A percentile compares a stretch with the other conserved stretches of the same genome.
Conservation (phyloP, 2,888 invertebrate genomes). For the Dolomedes plantarius region DNA sequence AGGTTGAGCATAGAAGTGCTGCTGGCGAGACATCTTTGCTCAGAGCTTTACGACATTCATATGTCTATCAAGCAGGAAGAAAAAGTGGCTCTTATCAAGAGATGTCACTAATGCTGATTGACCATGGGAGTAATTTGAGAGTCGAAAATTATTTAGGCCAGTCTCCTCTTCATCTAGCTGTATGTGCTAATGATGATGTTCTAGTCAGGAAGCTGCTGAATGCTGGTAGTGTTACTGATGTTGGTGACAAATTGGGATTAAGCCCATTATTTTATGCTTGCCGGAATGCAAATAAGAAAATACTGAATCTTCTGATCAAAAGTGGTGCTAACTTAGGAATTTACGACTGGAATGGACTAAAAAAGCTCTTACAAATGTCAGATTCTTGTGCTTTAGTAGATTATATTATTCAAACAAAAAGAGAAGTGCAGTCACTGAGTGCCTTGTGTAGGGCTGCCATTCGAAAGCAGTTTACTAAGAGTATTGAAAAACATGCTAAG, state of each 20-base stretch:
- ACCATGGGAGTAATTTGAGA: conserved; percentile 22
- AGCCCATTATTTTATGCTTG: conserved; percentile 44
- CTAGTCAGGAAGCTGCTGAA: conserved; percentile 35
- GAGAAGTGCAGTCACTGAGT: not conserved
- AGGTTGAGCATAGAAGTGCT: conserved; percentile 32
- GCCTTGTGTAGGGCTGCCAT: conserved; percentile 25
- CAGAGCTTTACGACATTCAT: not conserved
- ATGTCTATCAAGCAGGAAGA: not conserved
- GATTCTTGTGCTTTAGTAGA: not conserved
- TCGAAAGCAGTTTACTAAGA: conserved; percentile 18
- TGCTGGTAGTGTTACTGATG: conserved; percentile 29
- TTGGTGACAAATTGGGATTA: not conserved
- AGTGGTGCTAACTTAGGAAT: conserved; percentile 24
- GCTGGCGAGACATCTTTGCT: conserved; percentile 37
- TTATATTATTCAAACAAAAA: conserved; percentile 18
- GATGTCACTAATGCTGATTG: conserved; percentile 18
- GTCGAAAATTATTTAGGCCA: conserved; percentile 6
- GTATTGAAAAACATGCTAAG: conserved; percentile 21
- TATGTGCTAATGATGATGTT: conserved; percentile 11
- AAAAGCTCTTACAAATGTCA: not conserved
- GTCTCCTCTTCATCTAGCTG: conserved; percentile 30
- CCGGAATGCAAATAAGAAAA: not conserved
- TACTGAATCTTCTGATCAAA: conserved; percentile 25
- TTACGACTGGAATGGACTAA: not conserved
- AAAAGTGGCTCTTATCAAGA: not conserved